Base-by-base conservation (phyloP, 2,888 invertebrate genomes). In the Phrixothrix hirtus region DNA sequence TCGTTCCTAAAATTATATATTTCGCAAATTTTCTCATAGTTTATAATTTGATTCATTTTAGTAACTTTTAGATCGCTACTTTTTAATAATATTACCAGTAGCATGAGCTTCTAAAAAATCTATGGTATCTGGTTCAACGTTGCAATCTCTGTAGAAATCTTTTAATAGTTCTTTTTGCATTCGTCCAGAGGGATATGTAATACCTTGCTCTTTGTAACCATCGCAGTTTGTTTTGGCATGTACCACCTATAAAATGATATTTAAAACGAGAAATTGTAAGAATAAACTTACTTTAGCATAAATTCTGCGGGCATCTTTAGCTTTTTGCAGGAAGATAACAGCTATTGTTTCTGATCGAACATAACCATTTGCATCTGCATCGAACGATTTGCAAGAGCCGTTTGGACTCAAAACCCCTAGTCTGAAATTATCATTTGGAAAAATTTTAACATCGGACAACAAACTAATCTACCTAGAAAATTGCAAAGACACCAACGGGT, bases 341-440 rank as follows among this genome's bases (percentile, higher is more conserved):
- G 81, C 83, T 1, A 91, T 78, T 0, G 89, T 85, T 73, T 94
- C 94, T 9, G 91, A 86, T n/a, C 93, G 82, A 0, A 86, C 87
- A 65, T 93, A 94, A 0, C 94, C 93, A 64, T 87, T 82, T 10
- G 88, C 91, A 36, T 83, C 80, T 57, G 85, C 85, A 75, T 98
- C 97, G 70, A 98, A 97, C 31, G 91, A 87, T 69, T 92, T 92
- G 75, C 95, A 96, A 39, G 82, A 82, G 0, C 97, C 96, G 57
- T 95, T 90, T 0, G 83, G 77, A 1, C 94, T 89, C 2, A 97
- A 74, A 66, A 90, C 89, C 48, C 89, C 89, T 72, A 87, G 78
- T 63, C 86, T 73, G n/a, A 29, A 29, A 29, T 3, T 29, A n/a
- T n/a, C n/a, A n/a, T n/a, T n/a, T n/a, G n/a, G n/a, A n/a, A n/a